phyloP scores from a whole-genome alignment of 2,113 vertebrate genomes.

The Danionella cerebrum region DNA sequence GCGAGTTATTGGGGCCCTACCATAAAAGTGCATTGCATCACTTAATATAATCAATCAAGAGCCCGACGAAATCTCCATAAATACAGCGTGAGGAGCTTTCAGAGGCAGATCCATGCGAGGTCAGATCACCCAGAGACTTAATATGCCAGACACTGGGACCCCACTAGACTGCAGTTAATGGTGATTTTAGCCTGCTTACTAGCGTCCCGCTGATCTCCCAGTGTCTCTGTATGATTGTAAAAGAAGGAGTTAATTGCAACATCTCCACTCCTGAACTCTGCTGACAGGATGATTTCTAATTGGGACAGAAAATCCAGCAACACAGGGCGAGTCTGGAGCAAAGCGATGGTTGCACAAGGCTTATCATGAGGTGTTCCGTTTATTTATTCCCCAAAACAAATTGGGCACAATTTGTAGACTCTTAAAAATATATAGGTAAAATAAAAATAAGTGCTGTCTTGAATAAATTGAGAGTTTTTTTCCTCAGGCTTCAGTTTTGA shows the following conservation, averaged over 20 bases:
- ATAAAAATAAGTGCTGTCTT: too few species aligned
- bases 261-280: constrained; percentile 3
- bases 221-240: constrained; percentile 19
- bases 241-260: constrained; percentile 17
- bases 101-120: constrained; percentile 49
- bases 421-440: too few species aligned
- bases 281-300: constrained; percentile 18
- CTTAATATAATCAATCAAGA: constrained; percentile 72
- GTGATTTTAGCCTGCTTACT: constrained; percentile 22
- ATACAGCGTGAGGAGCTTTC: constrained; percentile 47
- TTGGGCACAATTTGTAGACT: too few species aligned
- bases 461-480: too few species aligned
- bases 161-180: constrained; percentile 26
- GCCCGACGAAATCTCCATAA: constrained; percentile 60
- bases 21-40: constrained; percentile 60
- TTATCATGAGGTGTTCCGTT: neutral
- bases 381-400: too few species aligned
- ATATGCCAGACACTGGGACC: constrained; percentile 26
- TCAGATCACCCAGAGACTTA: constrained; percentile 46
- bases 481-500: too few species aligned
- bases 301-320: neutral
- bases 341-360: too few species aligned
- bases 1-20: constrained; percentile 55
- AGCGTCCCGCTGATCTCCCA: constrained; percentile 22
- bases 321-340: neutral